Percentiles rank a stretch among this genome's conserved stretches.
phyloP scores from a whole-genome alignment of 2,888 invertebrate species.

The Athripsodes cinereus region DNA sequence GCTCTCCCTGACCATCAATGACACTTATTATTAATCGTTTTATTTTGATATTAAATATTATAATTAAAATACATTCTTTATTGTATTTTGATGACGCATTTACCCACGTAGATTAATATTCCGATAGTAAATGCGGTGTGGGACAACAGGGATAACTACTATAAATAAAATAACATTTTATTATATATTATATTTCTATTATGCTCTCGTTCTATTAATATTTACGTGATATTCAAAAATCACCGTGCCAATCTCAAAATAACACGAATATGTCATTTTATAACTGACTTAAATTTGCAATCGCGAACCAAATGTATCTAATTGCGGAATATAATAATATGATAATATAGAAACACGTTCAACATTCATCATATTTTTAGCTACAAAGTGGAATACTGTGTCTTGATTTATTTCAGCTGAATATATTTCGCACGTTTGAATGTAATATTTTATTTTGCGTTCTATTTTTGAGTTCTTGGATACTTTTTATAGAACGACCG shows the following conservation, averaged over 20 bases:
- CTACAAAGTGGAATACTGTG: too few relatives aligned
- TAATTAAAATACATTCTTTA: neutral
- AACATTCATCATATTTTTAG: too few relatives aligned
- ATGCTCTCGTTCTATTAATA: neutral
- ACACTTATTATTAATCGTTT: too few relatives aligned
- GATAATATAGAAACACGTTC: too few relatives aligned
- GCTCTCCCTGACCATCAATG: too few relatives aligned
- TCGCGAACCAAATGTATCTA: neutral
- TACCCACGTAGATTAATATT: neutral
- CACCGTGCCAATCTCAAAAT: neutral
- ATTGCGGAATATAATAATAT: too few relatives aligned
- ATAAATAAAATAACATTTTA: neutral
- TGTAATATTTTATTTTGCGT: neutral
- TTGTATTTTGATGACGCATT: neutral
- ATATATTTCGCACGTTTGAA: neutral
- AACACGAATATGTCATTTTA: conserved; percentile 2
- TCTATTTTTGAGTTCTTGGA: neutral
- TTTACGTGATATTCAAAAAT: neutral
- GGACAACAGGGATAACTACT: neutral
- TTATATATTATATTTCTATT: neutral
- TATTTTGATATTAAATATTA: too few relatives aligned
- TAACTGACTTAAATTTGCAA: neutral
- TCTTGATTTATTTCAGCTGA: neutral
- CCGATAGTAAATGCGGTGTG: neutral
- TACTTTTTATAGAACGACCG: neutral